Evolutionary conservation across 2,113 vertebrate genomes (phyloP), one percentile per base, ranked within the genome.

Genomic region (Corvus cornix): DNA sequence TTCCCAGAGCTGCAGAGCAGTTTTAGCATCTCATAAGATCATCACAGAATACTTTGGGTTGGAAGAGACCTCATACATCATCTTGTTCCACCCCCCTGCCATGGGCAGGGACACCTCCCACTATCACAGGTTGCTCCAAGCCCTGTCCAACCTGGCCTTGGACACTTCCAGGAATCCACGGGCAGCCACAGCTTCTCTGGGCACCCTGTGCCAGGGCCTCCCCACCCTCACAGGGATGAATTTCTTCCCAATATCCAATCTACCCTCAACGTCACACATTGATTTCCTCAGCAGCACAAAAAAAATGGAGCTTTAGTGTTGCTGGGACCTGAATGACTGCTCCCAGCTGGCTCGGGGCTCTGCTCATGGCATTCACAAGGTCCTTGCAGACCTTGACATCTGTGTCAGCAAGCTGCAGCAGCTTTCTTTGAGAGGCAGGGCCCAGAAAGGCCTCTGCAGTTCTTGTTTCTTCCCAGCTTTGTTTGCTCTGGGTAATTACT

Each of bases 141-240:
- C 6, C 33, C 44, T 0, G 0, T 66, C 68, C 53, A 62, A 0
- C 39, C 46, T 68, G 69, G 13, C 41, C n/a, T 55, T 48, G 48
- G 30, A 2, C 41, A 76, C 17, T 62, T 3, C 26, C 55, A 83
- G 63, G 55, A 18, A 28, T 55, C 28, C 48, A 39, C 8, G 26
- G 6, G 12, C 56, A 90, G 30, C 30, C 70, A 35, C 48, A 69
- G 35, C 63, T 49, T 13, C 30, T 60, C 48, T 49, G 70, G 7
- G 4, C 1, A 60, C 0, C 6, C 24, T 30, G 16, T 60, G 30
- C 24, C 4, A 3, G 39, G 3, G 7, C 20, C 24, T 60, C 24
- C 0, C 1, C 26, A 43, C 17, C 41, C 28, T 28, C 12, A 14
- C 11, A 77, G 18, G 20, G 21, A 63, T 17, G 4, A 37, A 10